Percentiles rank a stretch among this genome's conserved stretches.
Evolutionary conservation across 2,113 vertebrate species (phyloP).

Genomic region (Muscicapa adusta): DNA sequence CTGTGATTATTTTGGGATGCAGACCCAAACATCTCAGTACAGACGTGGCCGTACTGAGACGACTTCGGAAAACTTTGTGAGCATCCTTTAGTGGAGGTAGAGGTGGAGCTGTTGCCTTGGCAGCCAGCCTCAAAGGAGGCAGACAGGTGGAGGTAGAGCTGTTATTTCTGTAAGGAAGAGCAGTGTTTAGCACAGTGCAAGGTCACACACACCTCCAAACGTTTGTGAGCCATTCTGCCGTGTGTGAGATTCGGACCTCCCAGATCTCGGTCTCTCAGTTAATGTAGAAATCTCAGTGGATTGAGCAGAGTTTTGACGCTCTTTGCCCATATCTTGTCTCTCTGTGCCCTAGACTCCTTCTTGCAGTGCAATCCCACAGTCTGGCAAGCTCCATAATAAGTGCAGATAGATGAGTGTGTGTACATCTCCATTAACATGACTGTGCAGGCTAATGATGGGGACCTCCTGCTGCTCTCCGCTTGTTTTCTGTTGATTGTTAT

Average conservation of each 20-base stretch:
- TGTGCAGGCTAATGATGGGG: conserved; percentile 69
- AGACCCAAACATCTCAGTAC: too few relatives aligned
- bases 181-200: background rate
- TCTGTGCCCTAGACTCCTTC: background rate
- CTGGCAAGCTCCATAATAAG: conserved; percentile 55
- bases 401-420: conserved; percentile 59
- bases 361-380: background rate
- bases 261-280: background rate
- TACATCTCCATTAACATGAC: conserved; percentile 68
- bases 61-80: background rate
- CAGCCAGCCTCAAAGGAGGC: background rate
- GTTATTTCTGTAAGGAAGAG: background rate
- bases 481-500: conserved; percentile 85
- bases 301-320: background rate
- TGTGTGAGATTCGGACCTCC: fast-evolving
- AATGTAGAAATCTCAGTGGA: background rate
- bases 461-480: conserved; percentile 76
- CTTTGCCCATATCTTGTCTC: background rate
- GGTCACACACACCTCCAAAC: fast-evolving
- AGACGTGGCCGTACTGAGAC: background rate
- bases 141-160: background rate
- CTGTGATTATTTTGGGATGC: background rate
- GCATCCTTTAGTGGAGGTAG: background rate
- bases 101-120: background rate
- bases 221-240: fast-evolving